phyloP scores from a whole-genome alignment of 1,140 invertebrate genomes.

The Drosophila elegans region DNA sequence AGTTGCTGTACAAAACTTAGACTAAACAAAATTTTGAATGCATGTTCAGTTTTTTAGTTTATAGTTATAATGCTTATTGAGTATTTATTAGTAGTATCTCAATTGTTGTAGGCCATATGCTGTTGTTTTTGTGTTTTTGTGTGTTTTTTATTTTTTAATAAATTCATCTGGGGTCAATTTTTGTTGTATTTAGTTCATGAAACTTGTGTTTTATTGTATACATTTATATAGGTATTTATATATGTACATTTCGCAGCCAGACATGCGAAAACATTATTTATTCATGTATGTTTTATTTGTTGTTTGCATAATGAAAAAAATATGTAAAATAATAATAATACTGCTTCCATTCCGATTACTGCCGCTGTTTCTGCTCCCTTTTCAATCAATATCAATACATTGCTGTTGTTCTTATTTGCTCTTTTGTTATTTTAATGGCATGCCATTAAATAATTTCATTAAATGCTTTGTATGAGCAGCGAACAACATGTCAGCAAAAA shows the following conservation, averaged over 20 bases:
- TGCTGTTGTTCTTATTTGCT: slow-evolving; percentile 45
- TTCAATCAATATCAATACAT: slow-evolving; percentile 46
- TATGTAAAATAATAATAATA: slow-evolving; percentile 51
- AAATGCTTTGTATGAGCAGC: slow-evolving; percentile 66
- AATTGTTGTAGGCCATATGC: slow-evolving; percentile 45
- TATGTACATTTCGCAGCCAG: slow-evolving; percentile 58
- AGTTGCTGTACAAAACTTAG: slow-evolving; percentile 25
- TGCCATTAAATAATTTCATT: slow-evolving; percentile 81
- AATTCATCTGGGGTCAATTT: slow-evolving; percentile 38
- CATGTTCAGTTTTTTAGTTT: slow-evolving; percentile 8
- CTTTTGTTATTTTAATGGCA: slow-evolving; percentile 79
- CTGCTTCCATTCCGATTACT: slow-evolving; percentile 4
- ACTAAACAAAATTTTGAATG: slow-evolving; percentile 16
- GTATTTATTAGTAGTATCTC: slow-evolving; percentile 63
- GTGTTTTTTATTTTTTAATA: slow-evolving; percentile 33
- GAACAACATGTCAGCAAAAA: slow-evolving; percentile 35
- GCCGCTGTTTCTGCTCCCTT: slow-evolving; percentile 8
- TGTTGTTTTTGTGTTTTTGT: slow-evolving; percentile 27
- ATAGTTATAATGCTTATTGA: slow-evolving; percentile 63
- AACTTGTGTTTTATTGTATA: slow-evolving; percentile 53
- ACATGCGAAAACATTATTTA: slow-evolving; percentile 68
- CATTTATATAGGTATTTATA: slow-evolving; percentile 49
- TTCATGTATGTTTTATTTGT: slow-evolving; percentile 54
- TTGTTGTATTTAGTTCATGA: slow-evolving; percentile 58
- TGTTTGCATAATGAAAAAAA: slow-evolving; percentile 40